These are phyloP conservation scores for Otolemur crassicaudatus DNA, from an alignment of 2,797 vertebrate genomes.

Conservation along the genomic window DNA sequence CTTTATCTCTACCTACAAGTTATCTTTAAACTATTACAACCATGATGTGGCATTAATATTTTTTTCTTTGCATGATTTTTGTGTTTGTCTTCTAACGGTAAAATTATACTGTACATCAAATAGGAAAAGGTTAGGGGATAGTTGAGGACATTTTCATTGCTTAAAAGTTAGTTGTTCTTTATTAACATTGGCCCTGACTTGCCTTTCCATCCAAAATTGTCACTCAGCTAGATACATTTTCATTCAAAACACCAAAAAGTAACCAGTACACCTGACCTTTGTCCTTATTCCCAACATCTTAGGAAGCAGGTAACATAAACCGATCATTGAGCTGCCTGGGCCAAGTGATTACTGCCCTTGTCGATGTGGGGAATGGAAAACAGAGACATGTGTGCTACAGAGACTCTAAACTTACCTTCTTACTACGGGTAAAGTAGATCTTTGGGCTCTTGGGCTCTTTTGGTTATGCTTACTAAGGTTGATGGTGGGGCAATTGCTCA, in stretches of 20 bases:
- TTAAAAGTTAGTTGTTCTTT: constrained; percentile 12
- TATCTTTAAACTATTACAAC: neutral
- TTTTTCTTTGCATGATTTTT: neutral
- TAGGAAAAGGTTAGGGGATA: neutral
- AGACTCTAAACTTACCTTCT: constrained; percentile 97
- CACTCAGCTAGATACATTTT: neutral
- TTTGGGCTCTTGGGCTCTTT: neutral
- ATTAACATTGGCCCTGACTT: neutral
- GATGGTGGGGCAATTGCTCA: neutral
- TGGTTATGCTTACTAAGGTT: neutral
- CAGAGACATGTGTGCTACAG: constrained; percentile 96
- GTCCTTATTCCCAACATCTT: constrained; percentile 1
- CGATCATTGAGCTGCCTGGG: constrained; percentile 96
- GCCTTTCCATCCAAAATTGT: constrained; percentile 3
- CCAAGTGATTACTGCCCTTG: constrained; percentile 97
- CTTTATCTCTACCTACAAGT: neutral
- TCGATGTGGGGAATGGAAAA: constrained; percentile 96
- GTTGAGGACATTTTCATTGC: neutral
- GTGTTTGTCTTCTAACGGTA: constrained; percentile 8
- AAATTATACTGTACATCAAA: neutral
- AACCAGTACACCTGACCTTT: neutral
- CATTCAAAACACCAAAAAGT: neutral
- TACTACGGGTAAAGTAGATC: constrained; percentile 91
- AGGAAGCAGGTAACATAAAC: constrained; percentile 99
- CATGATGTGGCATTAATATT: neutral